phyloP scores from a whole-genome alignment of 2,113 vertebrate genomes.

The Tricholaema leucomelas region DNA sequence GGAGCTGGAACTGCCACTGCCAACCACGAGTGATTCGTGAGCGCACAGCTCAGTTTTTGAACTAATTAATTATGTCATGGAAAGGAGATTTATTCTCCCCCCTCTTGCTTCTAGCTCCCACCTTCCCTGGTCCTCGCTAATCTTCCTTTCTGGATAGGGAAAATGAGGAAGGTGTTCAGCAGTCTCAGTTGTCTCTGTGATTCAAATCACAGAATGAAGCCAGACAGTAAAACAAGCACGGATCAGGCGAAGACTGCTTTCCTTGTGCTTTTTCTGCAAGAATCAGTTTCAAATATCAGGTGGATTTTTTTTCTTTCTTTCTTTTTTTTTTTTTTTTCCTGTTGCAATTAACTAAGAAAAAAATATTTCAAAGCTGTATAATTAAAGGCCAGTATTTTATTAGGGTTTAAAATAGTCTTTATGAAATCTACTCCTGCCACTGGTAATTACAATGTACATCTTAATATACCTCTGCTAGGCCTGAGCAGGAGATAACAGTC shows the following conservation, averaged over 20 bases:
- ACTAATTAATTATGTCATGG: slow-evolving; percentile 51
- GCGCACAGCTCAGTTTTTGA: slow-evolving; percentile 8
- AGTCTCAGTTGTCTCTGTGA: slow-evolving; percentile 44
- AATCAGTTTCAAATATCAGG: slow-evolving; percentile 80
- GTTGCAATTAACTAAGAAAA: slow-evolving; percentile 83
- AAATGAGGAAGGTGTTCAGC: slow-evolving; percentile 40
- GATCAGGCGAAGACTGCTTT: slow-evolving; percentile 7
- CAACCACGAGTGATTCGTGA: background rate
- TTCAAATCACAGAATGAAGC: slow-evolving; percentile 61
- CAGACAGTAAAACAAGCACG: slow-evolving; percentile 61
- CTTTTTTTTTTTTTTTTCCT: slow-evolving; percentile 63
- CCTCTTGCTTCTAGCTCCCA: background rate
- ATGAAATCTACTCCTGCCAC: slow-evolving; percentile 95
- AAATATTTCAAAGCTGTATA: slow-evolving; percentile 82
- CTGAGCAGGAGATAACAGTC: slow-evolving; percentile 88
- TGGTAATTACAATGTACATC: slow-evolving; percentile 98
- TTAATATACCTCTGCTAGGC: slow-evolving; percentile 91
- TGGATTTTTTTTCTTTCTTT: slow-evolving; percentile 45
- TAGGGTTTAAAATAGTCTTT: slow-evolving; percentile 81
- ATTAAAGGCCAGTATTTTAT: slow-evolving; percentile 83
- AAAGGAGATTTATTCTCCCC: slow-evolving; percentile 41
- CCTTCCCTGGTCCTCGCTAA: slow-evolving; percentile 43
- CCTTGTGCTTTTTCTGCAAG: slow-evolving; percentile 70
- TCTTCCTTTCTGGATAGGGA: slow-evolving; percentile 64
- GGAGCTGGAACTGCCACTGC: background rate